Conservation (phyloP, 53 echinoderm and acorn worm species). For the Paracentrotus lividus region DNA sequence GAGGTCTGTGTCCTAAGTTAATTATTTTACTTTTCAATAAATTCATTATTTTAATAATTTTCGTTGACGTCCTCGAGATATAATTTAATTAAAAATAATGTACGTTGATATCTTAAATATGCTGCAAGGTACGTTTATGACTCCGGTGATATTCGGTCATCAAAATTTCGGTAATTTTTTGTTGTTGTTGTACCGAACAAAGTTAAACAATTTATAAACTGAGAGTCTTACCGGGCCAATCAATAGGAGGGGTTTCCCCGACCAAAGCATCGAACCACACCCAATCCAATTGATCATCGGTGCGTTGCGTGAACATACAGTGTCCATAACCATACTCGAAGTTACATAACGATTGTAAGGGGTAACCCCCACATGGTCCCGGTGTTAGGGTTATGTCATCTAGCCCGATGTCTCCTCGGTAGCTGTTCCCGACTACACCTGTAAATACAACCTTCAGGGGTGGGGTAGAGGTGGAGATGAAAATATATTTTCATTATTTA, state of each 20-base stretch:
- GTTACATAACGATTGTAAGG: neutral
- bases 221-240: conserved; percentile 52
- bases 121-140: no score
- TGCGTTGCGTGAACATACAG: conserved; percentile 20
- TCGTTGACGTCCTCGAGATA: no score
- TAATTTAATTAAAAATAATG: no score
- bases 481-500: neutral
- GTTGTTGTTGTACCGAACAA: no score
- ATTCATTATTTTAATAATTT: no score
- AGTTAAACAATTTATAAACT: no score
- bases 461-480: neutral
- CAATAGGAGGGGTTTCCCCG: conserved; percentile 35
- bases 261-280: conserved; percentile 36
- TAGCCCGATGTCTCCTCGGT: conserved; percentile 46
- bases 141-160: no score
- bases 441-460: conserved; percentile 29
- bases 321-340: conserved; percentile 26
- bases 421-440: conserved; percentile 59
- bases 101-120: no score
- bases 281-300: conserved; percentile 49
- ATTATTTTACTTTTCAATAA: no score
- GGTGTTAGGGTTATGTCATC: conserved; percentile 35
- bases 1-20: no score
- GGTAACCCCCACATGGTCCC: conserved; percentile 52
- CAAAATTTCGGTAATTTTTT: no score